Evolutionary conservation across 2,888 invertebrate species (phyloP).

Genomic region (Drosophila maculinotata): DNA sequence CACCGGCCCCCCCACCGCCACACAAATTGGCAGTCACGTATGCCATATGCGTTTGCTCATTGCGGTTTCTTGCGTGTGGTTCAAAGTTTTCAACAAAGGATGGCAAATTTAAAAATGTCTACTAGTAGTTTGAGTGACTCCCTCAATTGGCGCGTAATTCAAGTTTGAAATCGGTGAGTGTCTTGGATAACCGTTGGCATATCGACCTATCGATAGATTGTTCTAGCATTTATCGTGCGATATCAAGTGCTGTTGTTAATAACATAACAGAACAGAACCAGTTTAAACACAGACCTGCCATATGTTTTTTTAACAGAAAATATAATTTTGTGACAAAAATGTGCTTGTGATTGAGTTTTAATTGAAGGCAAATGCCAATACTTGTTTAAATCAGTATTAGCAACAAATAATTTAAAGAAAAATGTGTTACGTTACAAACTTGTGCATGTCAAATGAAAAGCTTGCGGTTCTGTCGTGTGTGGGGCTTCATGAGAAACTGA

Average conservation of each 20-base stretch:
- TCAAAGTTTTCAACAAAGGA: constrained; percentile 50
- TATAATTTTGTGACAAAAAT: too few relatives aligned
- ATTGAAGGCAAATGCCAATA: too few relatives aligned
- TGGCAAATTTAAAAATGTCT: background rate
- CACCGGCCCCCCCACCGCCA: constrained; percentile 4
- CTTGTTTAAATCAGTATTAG: too few relatives aligned
- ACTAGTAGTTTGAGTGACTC: constrained; percentile 13
- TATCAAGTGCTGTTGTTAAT: background rate
- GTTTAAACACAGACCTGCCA: background rate
- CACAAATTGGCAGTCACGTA: constrained; percentile 30
- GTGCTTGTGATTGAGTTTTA: too few relatives aligned
- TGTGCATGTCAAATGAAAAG: too few relatives aligned
- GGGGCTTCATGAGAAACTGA: constrained; percentile 20
- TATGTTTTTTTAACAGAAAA: background rate
- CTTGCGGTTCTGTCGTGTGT: constrained; percentile 8
- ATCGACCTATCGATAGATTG: constrained; percentile 8
- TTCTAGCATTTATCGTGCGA: background rate
- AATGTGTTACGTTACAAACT: too few relatives aligned
- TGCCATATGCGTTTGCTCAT: constrained; percentile 39
- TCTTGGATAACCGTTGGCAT: constrained; percentile 12
- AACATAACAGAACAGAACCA: background rate
- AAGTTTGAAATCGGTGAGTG: constrained; percentile 18
- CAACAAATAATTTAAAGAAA: too few relatives aligned
- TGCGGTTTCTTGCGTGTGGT: constrained; percentile 49
- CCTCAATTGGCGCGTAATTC: constrained; percentile 6